Evolutionary conservation across 1,140 invertebrate species (phyloP), one percentile per base, ranked within the genome.

Genomic region (Homarus americanus): DNA sequence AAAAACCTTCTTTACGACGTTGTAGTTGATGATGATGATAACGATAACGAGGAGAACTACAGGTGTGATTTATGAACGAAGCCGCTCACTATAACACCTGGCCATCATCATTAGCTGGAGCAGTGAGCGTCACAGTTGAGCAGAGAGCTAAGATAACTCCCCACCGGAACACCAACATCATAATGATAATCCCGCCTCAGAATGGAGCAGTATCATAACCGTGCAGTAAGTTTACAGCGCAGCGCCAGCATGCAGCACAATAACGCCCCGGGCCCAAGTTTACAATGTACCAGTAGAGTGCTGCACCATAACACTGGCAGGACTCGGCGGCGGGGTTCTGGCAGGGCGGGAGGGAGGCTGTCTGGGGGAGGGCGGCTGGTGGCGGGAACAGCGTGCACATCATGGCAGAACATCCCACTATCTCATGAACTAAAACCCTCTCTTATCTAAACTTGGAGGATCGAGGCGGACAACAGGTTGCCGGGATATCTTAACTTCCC

Each of bases 361-460:
- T n/a, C n/a, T n/a, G n/a, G n/a, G 49, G 20, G 53, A n/a, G 72
- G 84, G 36, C 41, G 84, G 34, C 86, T 76, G 86, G 49, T 88
- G 86, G 41, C 73, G 75, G 86, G 53, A 88, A 88, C 86, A 82
- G 86, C 86, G 53, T 79, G 78, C 86, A 66, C 78, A 82, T 88
- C 86, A 88, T 88, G 86, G 53, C 86, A 40, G n/a, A 88, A 88
- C 86, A 80, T 41, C 76, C 86, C 78, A 80, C 76, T 88, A 88
- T 88, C 86, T 88, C 86, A 88, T 80, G 86, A 88, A 88, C 86
- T 88, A 88, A 88, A 88, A 86, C 86, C 75, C 86, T 82, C 86
- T 79, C 86, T 88, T 88, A 88, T 88, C 86, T 88, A 88, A 88
- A 88, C 86, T 88, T 88, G 78, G 86, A 82, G 86, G 86, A 88